These are phyloP conservation scores for Phthorimaea operculella DNA, from an alignment of 1,140 invertebrate genomes.

Conservation along the genomic window DNA sequence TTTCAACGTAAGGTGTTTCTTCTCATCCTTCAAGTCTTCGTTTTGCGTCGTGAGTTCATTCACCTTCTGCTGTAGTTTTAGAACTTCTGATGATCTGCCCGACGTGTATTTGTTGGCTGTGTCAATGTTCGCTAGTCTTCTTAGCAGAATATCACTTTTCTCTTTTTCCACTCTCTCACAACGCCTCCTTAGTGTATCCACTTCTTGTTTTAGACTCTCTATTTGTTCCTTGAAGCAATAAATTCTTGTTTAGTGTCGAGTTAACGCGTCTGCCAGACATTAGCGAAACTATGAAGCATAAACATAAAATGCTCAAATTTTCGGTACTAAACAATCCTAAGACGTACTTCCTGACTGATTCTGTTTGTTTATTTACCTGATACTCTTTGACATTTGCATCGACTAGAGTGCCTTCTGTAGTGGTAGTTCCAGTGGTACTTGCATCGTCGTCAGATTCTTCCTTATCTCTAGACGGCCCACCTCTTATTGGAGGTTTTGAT, in stretches of 20 bases:
- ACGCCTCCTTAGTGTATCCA: constrained; percentile 74
- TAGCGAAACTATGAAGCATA: too few relatives aligned
- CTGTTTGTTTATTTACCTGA: constrained; percentile 38
- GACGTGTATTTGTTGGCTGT: constrained; percentile 77
- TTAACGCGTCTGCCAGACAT: too few relatives aligned
- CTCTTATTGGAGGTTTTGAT: constrained; percentile 51
- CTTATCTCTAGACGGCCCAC: constrained; percentile 49
- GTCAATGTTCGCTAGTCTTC: constrained; percentile 80
- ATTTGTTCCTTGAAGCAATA: constrained; percentile 70
- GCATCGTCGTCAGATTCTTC: constrained; percentile 65
- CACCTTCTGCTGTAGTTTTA: constrained; percentile 83
- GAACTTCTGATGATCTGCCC: constrained; percentile 72
- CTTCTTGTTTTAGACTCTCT: constrained; percentile 75
- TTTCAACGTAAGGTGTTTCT: constrained; percentile 77
- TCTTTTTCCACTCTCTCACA: constrained; percentile 86
- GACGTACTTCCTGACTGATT: not conserved
- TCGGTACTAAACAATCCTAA: too few relatives aligned
- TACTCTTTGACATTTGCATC: constrained; percentile 57
- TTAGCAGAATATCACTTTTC: constrained; percentile 85
- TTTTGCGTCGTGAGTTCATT: constrained; percentile 82
- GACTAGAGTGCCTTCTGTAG: constrained; percentile 58
- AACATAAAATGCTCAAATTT: too few relatives aligned
- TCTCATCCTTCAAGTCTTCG: constrained; percentile 85
- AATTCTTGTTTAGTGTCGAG: not conserved
- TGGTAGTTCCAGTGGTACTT: constrained; percentile 52